Evolutionary conservation across 2,113 vertebrate species (phyloP), one percentile per base, ranked within the genome.

Genomic region (Cryptotis parvus): DNA sequence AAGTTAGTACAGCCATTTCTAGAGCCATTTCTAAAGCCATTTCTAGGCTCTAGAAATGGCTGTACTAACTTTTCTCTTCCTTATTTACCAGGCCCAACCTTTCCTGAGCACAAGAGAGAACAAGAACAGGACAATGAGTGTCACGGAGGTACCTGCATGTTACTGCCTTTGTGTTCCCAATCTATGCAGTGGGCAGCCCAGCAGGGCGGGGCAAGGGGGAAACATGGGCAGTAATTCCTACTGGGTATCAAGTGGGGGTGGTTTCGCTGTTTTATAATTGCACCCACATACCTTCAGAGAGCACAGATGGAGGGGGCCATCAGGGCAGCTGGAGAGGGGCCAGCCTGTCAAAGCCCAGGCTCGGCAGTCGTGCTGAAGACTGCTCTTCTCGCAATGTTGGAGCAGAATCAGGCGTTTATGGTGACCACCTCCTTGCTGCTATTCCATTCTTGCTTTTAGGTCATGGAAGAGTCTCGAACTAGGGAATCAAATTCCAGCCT

Each of bases 61-160:
- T 58, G 18, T 6, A 58, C 55, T 58, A 58, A 20, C 55, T 11
- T 20, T 14, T 0, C n/a, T n/a, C 76, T 12, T 31, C 92, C 94
- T 39, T 89, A 86, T 96, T 89, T 31, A 22, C 55, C 91, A 98
- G 98, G 86, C 8, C 70, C 89, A 89, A 37, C 97, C 97, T 0
- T 98, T 96, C 77, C 96, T 98, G 93, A 97, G 96, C 86, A 98
- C 98, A 0, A 97, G 96, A 4, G 97, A 92, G 94, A 98, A 98
- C 96, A 97, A 1, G 15, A 58, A 22, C 15, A 58, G 55, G 22
- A 24, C 1, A 20, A 58, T 20, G 18, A 24, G 55, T 18, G 8
- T 95, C 95, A 86, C 96, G 16, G 20, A 96, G 90, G 96, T 95
- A 95, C 0, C 35, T 55, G 41, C 66, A 58, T 45, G 39, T 81